These are phyloP conservation scores for Drosophila kuntzei DNA, from an alignment of 2,888 invertebrate species.

Conservation along the genomic window DNA sequence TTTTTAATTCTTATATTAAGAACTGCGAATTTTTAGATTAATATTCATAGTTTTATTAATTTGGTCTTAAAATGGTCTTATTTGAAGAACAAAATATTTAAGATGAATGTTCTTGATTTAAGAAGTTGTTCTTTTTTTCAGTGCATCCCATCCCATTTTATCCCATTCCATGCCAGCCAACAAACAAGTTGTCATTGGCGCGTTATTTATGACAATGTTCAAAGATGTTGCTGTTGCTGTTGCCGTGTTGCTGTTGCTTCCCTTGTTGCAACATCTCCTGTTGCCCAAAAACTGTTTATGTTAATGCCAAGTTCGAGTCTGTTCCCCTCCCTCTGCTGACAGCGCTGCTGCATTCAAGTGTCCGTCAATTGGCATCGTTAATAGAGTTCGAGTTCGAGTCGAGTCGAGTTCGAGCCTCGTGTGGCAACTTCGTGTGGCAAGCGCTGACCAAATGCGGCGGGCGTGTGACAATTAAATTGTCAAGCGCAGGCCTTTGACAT, in stretches of 20 bases:
- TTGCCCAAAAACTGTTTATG: slow-evolving; percentile 67
- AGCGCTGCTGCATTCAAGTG: slow-evolving; percentile 76
- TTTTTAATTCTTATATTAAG: too few species aligned
- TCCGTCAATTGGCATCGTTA: slow-evolving; percentile 80
- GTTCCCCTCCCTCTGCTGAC: slow-evolving; percentile 42
- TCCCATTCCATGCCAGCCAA: slow-evolving; percentile 38
- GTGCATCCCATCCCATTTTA: neutral
- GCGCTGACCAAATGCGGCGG: slow-evolving; percentile 77
- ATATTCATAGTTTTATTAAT: too few species aligned
- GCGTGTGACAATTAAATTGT: slow-evolving; percentile 84
- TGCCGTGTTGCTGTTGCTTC: slow-evolving; percentile 45
- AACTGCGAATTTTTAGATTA: too few species aligned
- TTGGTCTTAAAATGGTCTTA: too few species aligned
- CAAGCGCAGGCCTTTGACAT: slow-evolving; percentile 67
- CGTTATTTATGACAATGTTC: slow-evolving; percentile 82
- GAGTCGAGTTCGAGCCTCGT: neutral
- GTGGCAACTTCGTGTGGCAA: slow-evolving; percentile 15
- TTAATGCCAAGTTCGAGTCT: slow-evolving; percentile 62
- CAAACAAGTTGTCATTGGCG: slow-evolving; percentile 78
- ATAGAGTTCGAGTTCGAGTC: slow-evolving; percentile 74
- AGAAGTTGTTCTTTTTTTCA: too few species aligned
- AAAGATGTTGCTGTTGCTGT: slow-evolving; percentile 71
- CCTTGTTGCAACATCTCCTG: slow-evolving; percentile 22
- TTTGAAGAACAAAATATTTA: too few species aligned
- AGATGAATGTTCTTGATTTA: too few species aligned